These are phyloP conservation scores for Delphinus delphis DNA, from an alignment of 2,113 vertebrate species.

Conservation along the genomic window DNA sequence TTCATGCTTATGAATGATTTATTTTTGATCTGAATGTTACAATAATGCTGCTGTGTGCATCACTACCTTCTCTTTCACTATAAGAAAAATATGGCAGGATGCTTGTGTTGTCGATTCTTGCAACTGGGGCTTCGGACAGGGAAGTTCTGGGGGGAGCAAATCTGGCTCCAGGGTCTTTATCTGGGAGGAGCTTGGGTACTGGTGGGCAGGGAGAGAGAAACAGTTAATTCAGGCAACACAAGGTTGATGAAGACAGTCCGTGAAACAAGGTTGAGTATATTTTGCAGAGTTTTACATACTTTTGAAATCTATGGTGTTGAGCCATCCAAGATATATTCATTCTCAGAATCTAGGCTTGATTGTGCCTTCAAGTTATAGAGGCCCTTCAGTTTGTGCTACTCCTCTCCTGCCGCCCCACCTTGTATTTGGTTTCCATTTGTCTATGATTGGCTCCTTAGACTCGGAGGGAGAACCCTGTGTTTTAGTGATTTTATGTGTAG, in stretches of 20 bases:
- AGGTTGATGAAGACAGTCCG: background rate
- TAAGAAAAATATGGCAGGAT: background rate
- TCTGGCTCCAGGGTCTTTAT: background rate
- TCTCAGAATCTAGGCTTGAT: background rate
- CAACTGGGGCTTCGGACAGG: background rate
- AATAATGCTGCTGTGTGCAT: background rate
- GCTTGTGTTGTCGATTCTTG: background rate
- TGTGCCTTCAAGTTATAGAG: background rate
- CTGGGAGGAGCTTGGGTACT: background rate
- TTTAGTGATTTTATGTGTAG: background rate
- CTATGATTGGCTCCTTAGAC: background rate
- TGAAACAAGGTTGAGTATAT: background rate
- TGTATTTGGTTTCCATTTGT: background rate
- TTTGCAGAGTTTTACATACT: background rate
- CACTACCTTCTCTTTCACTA: constrained; percentile 17
- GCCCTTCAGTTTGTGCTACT: background rate
- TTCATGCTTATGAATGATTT: constrained; percentile 56
- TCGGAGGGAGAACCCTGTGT: background rate
- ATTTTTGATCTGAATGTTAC: constrained; percentile 47
- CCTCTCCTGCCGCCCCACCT: background rate
- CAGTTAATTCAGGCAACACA: no score
- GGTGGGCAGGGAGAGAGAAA: background rate
- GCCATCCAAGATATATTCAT: background rate
- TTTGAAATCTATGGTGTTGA: background rate
- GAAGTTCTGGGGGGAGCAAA: background rate